A percentile compares a stretch with the other conserved stretches of the same genome.
These are phyloP conservation scores for Leptarthrus brevirostris DNA, from an alignment of 2,888 invertebrate genomes.

Conservation along the genomic window DNA sequence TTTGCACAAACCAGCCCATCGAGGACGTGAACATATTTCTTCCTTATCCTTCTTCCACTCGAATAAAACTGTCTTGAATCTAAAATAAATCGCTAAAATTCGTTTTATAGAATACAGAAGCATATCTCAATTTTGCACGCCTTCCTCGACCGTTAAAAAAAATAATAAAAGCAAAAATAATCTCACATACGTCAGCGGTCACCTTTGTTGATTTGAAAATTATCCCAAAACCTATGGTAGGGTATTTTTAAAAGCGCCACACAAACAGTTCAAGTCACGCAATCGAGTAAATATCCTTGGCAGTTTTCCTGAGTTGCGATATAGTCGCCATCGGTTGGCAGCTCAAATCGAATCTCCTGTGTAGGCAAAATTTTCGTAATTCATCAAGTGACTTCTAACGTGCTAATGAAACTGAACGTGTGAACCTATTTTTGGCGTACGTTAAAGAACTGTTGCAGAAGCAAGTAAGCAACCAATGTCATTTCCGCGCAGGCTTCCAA, in stretches of 20 bases:
- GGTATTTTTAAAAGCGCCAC: slow-evolving; percentile 22
- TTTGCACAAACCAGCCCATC: too few relatives aligned
- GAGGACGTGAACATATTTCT: too few relatives aligned
- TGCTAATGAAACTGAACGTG: slow-evolving; percentile 30
- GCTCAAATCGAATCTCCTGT: too few relatives aligned
- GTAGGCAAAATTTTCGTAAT: slow-evolving; percentile 7
- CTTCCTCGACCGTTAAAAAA: too few relatives aligned
- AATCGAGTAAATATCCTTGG: slow-evolving; percentile 8
- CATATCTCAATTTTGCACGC: too few relatives aligned
- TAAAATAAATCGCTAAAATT: too few relatives aligned
- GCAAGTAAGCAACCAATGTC: slow-evolving; percentile 4
- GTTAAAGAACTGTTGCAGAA: too few relatives aligned
- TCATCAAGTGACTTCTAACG: slow-evolving; percentile 18
- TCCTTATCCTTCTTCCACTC: too few relatives aligned
- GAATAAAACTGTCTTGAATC: too few relatives aligned
- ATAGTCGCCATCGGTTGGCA: neutral
- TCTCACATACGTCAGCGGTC: slow-evolving; percentile 1
- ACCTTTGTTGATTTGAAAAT: neutral
- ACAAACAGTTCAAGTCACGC: slow-evolving; percentile 8
- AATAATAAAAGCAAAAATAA: too few relatives aligned
- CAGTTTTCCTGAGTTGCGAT: slow-evolving; percentile 7
- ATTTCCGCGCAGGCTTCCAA: slow-evolving; percentile 11
- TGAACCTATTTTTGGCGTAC: slow-evolving; percentile 37
- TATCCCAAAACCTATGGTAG: neutral
- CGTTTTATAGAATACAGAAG: too few relatives aligned